phyloP scores from a whole-genome alignment of 2,113 vertebrate species.

The Toxostoma redivivum region DNA sequence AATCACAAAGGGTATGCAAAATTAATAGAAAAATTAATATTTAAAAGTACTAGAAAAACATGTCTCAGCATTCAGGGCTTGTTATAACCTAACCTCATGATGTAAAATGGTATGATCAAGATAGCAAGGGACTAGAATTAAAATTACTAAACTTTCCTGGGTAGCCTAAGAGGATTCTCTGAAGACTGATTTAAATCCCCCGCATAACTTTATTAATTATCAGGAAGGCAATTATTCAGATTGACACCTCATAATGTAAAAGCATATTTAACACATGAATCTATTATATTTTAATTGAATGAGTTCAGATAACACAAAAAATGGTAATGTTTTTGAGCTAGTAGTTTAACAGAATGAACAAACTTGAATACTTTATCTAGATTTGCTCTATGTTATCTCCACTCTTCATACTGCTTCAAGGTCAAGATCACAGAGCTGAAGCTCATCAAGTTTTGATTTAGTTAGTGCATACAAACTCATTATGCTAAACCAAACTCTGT shows the following conservation, averaged over 20 bases:
- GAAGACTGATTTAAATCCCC: not conserved
- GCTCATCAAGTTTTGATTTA: not conserved
- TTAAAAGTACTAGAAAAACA: not conserved
- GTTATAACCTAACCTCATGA: not conserved
- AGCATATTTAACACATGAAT: not conserved
- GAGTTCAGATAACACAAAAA: not conserved
- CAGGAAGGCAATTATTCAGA: not conserved
- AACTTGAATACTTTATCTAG: not conserved
- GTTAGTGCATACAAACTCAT: not conserved
- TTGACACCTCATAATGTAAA: not conserved
- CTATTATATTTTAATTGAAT: not conserved
- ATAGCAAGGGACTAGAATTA: not conserved
- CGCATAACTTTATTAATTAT: conserved; percentile 2
- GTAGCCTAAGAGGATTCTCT: not conserved
- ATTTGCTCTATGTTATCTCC: not conserved
- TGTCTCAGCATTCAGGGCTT: not conserved
- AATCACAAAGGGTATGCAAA: not conserved
- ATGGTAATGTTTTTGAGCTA: not conserved
- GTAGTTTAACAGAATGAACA: not conserved
- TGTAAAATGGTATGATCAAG: not conserved
- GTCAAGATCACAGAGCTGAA: not conserved
- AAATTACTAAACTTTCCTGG: not conserved
- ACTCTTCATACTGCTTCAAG: not conserved
- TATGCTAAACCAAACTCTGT: not conserved
- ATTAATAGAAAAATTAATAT: conserved; percentile 11